A percentile compares a stretch with the other conserved stretches of the same genome.
phyloP scores from a whole-genome alignment of 2,888 invertebrate species.

The Mycalesis mineus region DNA sequence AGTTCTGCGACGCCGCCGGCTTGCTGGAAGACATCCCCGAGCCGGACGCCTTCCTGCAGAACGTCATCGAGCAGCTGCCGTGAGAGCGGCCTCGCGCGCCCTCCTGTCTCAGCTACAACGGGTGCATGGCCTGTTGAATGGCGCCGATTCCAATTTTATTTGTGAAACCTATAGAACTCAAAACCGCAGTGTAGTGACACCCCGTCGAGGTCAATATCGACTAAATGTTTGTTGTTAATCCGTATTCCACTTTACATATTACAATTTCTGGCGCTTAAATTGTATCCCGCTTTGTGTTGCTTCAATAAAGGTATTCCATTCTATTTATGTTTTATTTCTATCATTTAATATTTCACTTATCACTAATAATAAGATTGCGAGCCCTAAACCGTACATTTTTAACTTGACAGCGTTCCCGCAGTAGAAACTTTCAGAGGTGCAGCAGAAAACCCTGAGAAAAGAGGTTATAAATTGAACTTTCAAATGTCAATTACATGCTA shows the following conservation, averaged over 20 bases:
- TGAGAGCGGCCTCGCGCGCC: slow-evolving; percentile 49
- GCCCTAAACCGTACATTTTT: no score
- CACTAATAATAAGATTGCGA: no score
- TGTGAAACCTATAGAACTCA: slow-evolving; percentile 14
- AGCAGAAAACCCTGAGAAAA: no score
- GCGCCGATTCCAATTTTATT: slow-evolving; percentile 7
- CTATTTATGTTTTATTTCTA: slow-evolving; percentile 28
- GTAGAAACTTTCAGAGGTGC: no score
- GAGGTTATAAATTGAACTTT: no score
- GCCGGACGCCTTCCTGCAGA: slow-evolving; percentile 73
- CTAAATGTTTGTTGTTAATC: neutral
- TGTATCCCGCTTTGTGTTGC: slow-evolving; percentile 33
- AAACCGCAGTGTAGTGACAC: neutral
- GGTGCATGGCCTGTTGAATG: slow-evolving; percentile 51
- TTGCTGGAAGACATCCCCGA: slow-evolving; percentile 82
- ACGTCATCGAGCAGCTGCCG: slow-evolving; percentile 55
- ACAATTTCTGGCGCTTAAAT: slow-evolving; percentile 26
- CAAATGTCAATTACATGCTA: no score
- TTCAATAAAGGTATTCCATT: slow-evolving; percentile 42
- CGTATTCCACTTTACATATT: neutral
- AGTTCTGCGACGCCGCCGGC: slow-evolving; percentile 96
- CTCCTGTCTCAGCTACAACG: slow-evolving; percentile 51
- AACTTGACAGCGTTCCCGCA: no score
- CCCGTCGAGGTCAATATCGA: no score
- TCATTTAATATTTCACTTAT: no score